Evolutionary conservation across 2,888 invertebrate genomes (phyloP).

Genomic region (Pandemis heparana): DNA sequence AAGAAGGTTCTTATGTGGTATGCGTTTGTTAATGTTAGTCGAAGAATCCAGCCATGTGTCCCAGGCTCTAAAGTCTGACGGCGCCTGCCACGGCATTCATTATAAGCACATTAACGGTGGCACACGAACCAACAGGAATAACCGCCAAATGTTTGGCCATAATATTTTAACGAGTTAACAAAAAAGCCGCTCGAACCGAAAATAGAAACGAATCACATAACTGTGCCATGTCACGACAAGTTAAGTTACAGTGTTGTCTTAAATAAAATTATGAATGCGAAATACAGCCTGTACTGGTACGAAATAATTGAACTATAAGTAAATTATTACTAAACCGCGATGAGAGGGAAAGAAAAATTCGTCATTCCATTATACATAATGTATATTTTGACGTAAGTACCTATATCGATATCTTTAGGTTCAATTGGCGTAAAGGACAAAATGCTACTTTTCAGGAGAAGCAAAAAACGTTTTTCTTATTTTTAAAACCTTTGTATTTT

Average conservation of each 20-base stretch:
- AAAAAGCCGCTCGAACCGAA: slow-evolving; percentile 25
- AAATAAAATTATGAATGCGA: neutral
- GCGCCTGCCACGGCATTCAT: slow-evolving; percentile 47
- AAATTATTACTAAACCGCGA: too few species aligned
- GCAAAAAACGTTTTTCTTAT: too few species aligned
- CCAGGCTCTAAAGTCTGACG: slow-evolving; percentile 21
- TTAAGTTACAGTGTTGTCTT: slow-evolving; percentile 18
- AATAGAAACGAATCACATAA: slow-evolving; percentile 29
- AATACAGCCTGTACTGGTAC: neutral
- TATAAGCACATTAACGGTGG: slow-evolving; percentile 55
- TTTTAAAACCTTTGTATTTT: too few species aligned
- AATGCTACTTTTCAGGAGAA: too few species aligned
- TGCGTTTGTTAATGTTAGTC: neutral
- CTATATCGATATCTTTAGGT: too few species aligned
- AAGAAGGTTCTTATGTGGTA: neutral
- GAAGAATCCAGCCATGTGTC: slow-evolving; percentile 8
- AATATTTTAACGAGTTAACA: slow-evolving; percentile 39
- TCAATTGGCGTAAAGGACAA: too few species aligned
- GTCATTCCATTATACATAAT: too few species aligned
- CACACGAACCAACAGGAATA: slow-evolving; percentile 44
- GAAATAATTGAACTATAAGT: too few species aligned
- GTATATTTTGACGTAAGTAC: too few species aligned
- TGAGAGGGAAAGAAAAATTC: too few species aligned
- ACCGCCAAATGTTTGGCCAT: slow-evolving; percentile 29
- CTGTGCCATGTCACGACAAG: slow-evolving; percentile 27